Evolutionary conservation across 2,113 vertebrate genomes (phyloP).

Genomic region (Scomber colias): DNA sequence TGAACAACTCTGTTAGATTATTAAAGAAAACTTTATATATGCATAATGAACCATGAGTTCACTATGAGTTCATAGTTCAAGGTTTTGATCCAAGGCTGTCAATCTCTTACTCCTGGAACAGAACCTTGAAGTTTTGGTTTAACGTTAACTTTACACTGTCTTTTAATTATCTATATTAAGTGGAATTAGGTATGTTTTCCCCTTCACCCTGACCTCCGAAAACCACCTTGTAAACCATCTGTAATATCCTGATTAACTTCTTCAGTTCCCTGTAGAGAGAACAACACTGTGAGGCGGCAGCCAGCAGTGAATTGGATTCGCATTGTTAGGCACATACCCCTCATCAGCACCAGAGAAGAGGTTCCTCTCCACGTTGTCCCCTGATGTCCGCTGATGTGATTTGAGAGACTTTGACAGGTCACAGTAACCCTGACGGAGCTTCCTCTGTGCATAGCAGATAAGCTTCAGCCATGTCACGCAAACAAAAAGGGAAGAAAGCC

Average conservation of each 20-base stretch:
- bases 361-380: constrained; percentile 3
- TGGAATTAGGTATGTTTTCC: background rate
- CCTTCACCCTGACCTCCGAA: background rate
- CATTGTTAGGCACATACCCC: background rate
- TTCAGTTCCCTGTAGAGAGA: constrained; percentile 10
- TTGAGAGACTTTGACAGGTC: constrained; percentile 41
- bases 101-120: no score
- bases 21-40: no score
- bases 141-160: no score
- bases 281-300: background rate
- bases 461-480: constrained; percentile 4
- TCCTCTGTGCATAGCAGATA: constrained; percentile 22
- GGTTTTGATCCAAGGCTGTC: no score
- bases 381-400: constrained; percentile 12
- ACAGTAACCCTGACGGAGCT: constrained; percentile 26
- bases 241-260: background rate
- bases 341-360: constrained; percentile 3
- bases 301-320: background rate
- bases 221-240: background rate
- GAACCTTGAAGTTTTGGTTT: no score
- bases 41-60: no score
- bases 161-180: no score
- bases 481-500: constrained; percentile 12
- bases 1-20: no score
- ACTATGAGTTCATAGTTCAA: no score